Conservation (phyloP, 2,113 vertebrate genomes). For the Nyctibius bracteatus region DNA sequence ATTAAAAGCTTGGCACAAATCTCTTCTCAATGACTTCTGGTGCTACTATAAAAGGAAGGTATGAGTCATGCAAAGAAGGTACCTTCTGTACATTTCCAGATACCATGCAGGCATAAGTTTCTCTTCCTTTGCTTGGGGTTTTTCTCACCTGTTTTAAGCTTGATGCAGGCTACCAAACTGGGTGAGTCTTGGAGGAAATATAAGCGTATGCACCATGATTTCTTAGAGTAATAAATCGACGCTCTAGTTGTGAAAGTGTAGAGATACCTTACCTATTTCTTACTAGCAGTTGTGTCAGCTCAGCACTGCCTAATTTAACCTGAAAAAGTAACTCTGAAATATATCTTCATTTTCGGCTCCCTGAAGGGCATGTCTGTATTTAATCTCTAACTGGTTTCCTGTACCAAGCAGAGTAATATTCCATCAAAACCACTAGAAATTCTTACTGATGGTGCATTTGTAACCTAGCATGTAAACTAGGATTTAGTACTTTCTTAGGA, state of each 20-base stretch:
- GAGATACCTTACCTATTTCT: neutral
- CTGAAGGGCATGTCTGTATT: neutral
- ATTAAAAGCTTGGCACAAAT: neutral
- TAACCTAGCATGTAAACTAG: neutral
- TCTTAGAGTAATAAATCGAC: neutral
- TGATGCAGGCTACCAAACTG: neutral
- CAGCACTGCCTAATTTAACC: neutral
- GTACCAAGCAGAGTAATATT: neutral
- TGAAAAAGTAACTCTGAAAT: neutral
- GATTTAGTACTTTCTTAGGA: neutral
- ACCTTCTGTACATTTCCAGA: neutral
- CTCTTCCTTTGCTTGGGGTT: neutral
- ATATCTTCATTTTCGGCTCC: neutral
- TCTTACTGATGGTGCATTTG: neutral
- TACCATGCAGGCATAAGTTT: neutral
- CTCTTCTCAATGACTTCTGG: neutral
- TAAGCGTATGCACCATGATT: neutral
- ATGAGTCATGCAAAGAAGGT: neutral
- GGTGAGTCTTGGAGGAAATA: neutral
- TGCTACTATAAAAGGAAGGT: neutral
- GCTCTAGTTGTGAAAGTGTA: neutral
- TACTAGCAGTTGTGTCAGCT: neutral
- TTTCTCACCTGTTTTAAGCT: neutral
- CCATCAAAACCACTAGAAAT: neutral
- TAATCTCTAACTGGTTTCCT: neutral